A percentile compares a stretch with the other conserved stretches of the same genome.
Evolutionary conservation across 2,888 invertebrate species (phyloP).

Genomic region (Ametastegia equiseti): DNA sequence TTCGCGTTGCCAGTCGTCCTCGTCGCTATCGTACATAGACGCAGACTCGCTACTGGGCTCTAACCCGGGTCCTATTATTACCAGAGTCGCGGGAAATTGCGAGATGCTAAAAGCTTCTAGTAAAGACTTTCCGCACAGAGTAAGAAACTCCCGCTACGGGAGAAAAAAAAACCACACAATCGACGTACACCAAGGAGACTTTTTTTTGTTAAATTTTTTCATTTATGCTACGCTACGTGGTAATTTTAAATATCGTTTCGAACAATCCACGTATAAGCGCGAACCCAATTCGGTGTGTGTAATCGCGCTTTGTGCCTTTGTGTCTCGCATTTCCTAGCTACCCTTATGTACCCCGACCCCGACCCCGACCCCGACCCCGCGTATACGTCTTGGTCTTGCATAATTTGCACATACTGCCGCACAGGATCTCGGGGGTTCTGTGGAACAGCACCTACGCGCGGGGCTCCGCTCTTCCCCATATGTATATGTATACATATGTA

Average conservation of each 20-base stretch:
- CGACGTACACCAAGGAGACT: no score
- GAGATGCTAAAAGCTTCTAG: constrained; percentile 13
- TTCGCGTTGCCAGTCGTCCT: constrained; percentile 15
- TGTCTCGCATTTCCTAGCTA: constrained; percentile 11
- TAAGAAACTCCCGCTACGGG: neutral
- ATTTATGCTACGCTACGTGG: no score
- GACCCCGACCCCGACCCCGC: neutral
- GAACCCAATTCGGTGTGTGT: neutral
- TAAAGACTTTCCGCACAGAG: no score
- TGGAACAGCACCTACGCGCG: constrained; percentile 2
- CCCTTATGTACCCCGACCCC: neutral
- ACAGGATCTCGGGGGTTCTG: constrained; percentile 23
- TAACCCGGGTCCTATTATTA: neutral
- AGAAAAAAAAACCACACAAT: neutral
- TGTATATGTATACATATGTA: neutral
- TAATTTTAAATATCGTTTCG: neutral
- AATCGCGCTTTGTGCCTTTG: constrained; percentile 28
- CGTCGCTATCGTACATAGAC: neutral
- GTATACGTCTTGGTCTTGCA: constrained; percentile 23
- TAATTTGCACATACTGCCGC: constrained; percentile 40
- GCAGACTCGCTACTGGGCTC: neutral
- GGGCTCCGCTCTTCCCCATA: no score
- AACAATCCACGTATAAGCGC: neutral
- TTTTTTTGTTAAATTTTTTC: no score
- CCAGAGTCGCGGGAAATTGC: neutral